Conservation (phyloP, 2,888 invertebrate genomes). For the Chromoteleia sp. region DNA sequence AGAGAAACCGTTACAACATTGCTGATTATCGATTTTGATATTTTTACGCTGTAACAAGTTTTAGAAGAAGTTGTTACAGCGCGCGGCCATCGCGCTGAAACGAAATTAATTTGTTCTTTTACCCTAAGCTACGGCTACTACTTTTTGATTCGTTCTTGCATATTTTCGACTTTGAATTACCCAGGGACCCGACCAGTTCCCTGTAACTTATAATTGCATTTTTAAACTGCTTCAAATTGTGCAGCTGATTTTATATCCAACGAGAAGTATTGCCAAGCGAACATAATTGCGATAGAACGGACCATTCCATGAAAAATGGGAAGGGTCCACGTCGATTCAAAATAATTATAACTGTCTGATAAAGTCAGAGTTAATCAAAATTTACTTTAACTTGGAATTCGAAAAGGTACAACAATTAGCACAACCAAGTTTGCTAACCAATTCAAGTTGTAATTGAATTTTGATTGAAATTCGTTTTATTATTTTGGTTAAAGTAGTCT, state of each 20-base stretch:
- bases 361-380: neutral
- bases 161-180: slow-evolving; percentile 34
- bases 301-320: neutral
- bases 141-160: slow-evolving; percentile 45
- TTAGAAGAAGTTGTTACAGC: slow-evolving; percentile 10
- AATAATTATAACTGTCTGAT: neutral
- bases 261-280: slow-evolving; percentile 6
- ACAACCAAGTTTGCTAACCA: neutral
- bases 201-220: slow-evolving; percentile 46
- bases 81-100: neutral
- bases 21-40: slow-evolving; percentile 28
- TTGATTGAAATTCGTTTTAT: slow-evolving; percentile 4
- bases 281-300: slow-evolving; percentile 21
- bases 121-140: slow-evolving; percentile 14
- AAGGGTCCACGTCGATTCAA: neutral
- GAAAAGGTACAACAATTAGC: no score
- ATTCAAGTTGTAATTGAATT: slow-evolving; percentile 1
- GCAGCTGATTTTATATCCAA: slow-evolving; percentile 1
- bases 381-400: neutral
- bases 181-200: slow-evolving; percentile 13
- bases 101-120: slow-evolving; percentile 32
- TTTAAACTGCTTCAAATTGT: slow-evolving; percentile 29
- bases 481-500: neutral
- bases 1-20: neutral
- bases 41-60: slow-evolving; percentile 15